Evolutionary conservation across 2,113 vertebrate genomes (phyloP).

Genomic region (Pelecanus crispus): DNA sequence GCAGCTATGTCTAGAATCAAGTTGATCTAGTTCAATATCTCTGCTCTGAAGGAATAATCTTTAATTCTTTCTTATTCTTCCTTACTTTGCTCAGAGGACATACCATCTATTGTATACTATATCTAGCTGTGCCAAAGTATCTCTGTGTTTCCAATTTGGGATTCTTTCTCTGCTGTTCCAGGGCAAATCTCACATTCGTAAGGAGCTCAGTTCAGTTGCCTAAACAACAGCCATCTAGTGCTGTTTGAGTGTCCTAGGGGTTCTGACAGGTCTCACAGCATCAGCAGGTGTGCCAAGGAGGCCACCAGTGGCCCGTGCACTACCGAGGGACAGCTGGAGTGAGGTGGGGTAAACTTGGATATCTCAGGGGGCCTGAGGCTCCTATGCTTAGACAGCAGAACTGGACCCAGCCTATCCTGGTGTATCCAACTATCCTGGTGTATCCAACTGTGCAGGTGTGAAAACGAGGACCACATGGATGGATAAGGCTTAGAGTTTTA

Average conservation of each 20-base stretch:
- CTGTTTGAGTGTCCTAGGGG: background rate
- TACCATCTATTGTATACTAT: background rate
- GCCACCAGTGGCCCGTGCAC: fast-evolving
- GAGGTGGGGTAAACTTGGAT: fast-evolving
- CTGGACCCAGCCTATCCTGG: background rate
- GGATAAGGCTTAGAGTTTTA: background rate
- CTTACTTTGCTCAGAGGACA: background rate
- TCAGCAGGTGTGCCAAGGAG: background rate
- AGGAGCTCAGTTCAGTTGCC: background rate
- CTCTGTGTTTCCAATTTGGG: background rate
- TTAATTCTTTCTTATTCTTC: background rate
- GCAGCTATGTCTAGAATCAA: background rate
- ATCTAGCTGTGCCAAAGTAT: background rate
- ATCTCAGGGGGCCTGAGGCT: background rate
- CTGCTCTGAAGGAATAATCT: background rate
- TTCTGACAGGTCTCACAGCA: background rate
- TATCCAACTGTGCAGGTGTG: background rate
- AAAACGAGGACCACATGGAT: fast-evolving
- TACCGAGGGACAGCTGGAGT: background rate
- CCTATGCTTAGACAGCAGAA: background rate
- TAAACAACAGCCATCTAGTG: background rate
- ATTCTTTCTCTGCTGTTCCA: background rate
- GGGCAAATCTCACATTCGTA: background rate
- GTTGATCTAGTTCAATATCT: background rate
- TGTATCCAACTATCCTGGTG: background rate